Base-by-base conservation (phyloP, 1,140 invertebrate genomes). In the Trachymyrmex septentrionalis region DNA sequence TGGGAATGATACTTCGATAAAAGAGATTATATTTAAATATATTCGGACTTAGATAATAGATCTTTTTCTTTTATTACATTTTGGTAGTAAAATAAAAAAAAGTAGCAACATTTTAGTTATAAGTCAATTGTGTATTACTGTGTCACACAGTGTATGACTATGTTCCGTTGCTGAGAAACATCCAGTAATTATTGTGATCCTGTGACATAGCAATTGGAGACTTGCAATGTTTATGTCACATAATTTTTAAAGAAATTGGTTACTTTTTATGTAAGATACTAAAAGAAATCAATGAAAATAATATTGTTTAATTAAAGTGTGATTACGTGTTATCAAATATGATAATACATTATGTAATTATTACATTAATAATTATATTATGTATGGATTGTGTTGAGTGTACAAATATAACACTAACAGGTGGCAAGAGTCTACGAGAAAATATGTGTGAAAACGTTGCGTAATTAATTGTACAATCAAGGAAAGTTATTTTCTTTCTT, bases 201-300 rank as follows among this genome's bases (percentile, higher is more conserved):
- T 66, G 55, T 4, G 3, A 72, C 48, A 72, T 12, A 48, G 38
- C 19, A 59, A 82, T 73, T 73, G 21, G 19, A 44, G 9, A 73
- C 12, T 44, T 21, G 34, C 27, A 73, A 27, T 12, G 30, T 72
- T 10, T 73, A 38, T 84, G 55, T n/a, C 19, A 48, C 1, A 19
- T 3, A 34, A 57, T 4, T 10, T 48, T 48, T 44, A 27, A 73
- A 61, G 30, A 19, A 21, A 24, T 84, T 59, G 19, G 34, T n/a
- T 34, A 48, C 61, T 24, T 63, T 84, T 72, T 12, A 50, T 50
- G 12, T 69, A 59, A 1, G 24, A 12, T 59, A 21, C 16, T 59
- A 82, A 73, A 30, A 73, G 69, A 73, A 73, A 73, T 14, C 19
- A 21, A 57, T 84, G 80, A 84, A 84, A 84, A 69, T 84, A 84